These are phyloP conservation scores for Columbina picui DNA, from an alignment of 2,113 vertebrate genomes.

Conservation along the genomic window DNA sequence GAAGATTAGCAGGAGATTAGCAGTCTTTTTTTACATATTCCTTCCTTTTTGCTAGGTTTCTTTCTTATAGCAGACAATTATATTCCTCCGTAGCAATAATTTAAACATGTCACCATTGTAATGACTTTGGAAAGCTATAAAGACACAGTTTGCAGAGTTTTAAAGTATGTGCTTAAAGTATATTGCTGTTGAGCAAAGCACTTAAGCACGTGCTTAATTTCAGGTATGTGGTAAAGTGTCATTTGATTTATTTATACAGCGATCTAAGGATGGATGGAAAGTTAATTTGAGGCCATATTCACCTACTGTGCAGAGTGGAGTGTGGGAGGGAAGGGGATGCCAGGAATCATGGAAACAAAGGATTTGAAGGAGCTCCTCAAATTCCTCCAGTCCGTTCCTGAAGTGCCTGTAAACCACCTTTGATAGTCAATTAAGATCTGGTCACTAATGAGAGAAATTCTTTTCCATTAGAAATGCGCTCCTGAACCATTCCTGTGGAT, in stretches of 20 bases:
- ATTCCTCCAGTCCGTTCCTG: background rate
- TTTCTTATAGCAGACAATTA: background rate
- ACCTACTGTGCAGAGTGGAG: background rate
- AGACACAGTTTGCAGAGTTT: constrained; percentile 57
- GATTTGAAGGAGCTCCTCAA: background rate
- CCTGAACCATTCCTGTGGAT: background rate
- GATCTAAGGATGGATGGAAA: background rate
- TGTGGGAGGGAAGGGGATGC: background rate
- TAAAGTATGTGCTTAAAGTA: constrained; percentile 67
- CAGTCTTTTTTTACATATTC: background rate
- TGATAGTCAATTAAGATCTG: background rate
- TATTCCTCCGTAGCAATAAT: background rate
- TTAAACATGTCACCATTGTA: constrained; percentile 19
- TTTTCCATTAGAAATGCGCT: background rate
- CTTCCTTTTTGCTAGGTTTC: background rate
- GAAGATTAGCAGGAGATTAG: background rate
- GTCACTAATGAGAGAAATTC: background rate
- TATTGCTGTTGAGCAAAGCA: constrained; percentile 64
- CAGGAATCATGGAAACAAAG: background rate
- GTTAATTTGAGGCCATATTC: background rate
- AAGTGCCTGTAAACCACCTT: background rate
- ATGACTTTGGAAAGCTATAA: constrained; percentile 57
- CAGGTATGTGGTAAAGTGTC: constrained; percentile 36
- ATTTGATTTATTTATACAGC: constrained; percentile 30
- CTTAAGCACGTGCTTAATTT: constrained; percentile 59